Base-by-base conservation (phyloP, 2,888 invertebrate species). In the Lampropteryx suffumata region DNA sequence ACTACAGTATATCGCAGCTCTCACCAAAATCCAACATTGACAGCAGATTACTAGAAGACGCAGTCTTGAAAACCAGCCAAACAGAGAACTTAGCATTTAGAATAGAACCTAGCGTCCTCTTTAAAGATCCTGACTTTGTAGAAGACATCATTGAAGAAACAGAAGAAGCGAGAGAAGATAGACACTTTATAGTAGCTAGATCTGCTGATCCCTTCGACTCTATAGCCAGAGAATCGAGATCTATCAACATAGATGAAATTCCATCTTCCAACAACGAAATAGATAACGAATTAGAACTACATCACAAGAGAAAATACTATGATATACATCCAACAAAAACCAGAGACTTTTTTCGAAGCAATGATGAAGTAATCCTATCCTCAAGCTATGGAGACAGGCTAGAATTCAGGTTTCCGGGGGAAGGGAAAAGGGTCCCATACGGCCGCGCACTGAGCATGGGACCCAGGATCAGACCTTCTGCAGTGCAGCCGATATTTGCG, bases 401-500 rank as follows among this genome's bases (percentile, higher is more conserved):
- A n/a, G 83, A 81, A 27, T 84, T 86, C 59, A 84, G 74, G 84
- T 91, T 84, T 83, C 92, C 94, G 94, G 95, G 95, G 94, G 94
- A 95, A 94, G 94, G 73, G 72, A 84, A 83, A 75, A 92, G 94
- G 94, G 94, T 94, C 92, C 94, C 94, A 92, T 93, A 92, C 91
- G 92, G 92, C 80, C 91, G 92, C 77, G 92, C 92, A 82, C 91
- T 92, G 84, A 86, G 87, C 91, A 83, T 91, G 93, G 94, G 93
- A 92, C 94, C 94, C 94, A 92, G 85, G 72, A 86, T 92, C 79
- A 83, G 81, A 70, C 81, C 84, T 79, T 83, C 84, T 90, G 87
- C 82, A 83, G 87, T 88, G 85, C 85, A 84, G 69, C 89, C 84
- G 74, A 89, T 79, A 65, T 91, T 91, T 88, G 92, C 91, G 73